Conservation (phyloP, 2,888 invertebrate species). For the Eupithecia subumbrata region DNA sequence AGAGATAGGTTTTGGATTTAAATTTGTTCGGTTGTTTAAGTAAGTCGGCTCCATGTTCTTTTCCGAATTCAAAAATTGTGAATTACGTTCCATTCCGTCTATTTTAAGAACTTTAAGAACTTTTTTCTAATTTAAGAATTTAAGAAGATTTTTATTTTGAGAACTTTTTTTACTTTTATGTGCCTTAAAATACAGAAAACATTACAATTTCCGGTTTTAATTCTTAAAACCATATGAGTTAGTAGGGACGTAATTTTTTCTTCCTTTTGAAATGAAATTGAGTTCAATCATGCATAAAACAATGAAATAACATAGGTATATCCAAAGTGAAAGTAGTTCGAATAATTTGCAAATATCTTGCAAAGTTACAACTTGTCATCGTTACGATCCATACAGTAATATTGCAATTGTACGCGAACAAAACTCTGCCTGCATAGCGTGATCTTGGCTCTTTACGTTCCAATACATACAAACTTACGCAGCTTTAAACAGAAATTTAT, state of each 20-base stretch:
- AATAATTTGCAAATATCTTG: constrained; percentile 43
- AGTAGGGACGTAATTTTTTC: neutral
- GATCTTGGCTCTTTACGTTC: constrained; percentile 73
- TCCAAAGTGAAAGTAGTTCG: neutral
- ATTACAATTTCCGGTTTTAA: neutral
- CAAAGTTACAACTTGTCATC: constrained; percentile 62
- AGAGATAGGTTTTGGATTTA: neutral
- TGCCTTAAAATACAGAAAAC: neutral
- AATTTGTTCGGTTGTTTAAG: neutral
- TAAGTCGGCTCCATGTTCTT: neutral
- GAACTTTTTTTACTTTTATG: no score
- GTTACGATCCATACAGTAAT: constrained; percentile 61
- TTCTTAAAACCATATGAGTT: neutral
- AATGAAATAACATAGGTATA: neutral
- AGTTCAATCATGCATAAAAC: neutral
- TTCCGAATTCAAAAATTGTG: neutral
- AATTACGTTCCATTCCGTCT: neutral
- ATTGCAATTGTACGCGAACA: constrained; percentile 68
- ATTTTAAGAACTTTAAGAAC: neutral
- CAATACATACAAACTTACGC: constrained; percentile 47
- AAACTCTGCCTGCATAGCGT: constrained; percentile 67
- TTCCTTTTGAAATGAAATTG: neutral
- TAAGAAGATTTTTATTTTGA: no score
- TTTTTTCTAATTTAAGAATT: no score
- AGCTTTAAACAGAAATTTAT: constrained; percentile 15